phyloP scores from a whole-genome alignment of 2,797 vertebrate species.

The Rhyacichthys aspro region DNA sequence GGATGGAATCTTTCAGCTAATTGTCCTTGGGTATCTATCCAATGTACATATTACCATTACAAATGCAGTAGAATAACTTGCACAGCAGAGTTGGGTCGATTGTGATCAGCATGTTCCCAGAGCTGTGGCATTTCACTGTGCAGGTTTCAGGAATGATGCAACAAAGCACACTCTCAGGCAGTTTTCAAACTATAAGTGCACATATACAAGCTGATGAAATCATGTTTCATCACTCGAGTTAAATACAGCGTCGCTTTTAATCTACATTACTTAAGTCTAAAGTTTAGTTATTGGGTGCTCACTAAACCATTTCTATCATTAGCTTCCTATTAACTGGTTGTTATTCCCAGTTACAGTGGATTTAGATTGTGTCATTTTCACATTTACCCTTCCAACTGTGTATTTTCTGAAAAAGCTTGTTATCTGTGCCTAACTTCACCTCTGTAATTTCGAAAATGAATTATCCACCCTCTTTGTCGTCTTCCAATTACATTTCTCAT shows the following conservation, averaged over 20 bases:
- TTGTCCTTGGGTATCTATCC: constrained; percentile 50
- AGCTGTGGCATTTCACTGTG: constrained; percentile 41
- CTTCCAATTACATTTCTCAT: constrained; percentile 75
- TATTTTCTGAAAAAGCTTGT: constrained; percentile 61
- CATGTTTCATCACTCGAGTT: constrained; percentile 8
- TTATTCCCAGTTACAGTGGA: constrained; percentile 62
- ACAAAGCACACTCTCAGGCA: constrained; percentile 48
- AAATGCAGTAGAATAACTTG: constrained; percentile 56
- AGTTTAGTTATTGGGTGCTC: not conserved
- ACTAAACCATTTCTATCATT: constrained; percentile 66
- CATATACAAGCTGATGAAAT: constrained; percentile 26
- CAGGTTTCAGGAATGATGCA: constrained; percentile 47
- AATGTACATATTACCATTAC: constrained; percentile 52
- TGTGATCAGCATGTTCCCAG: constrained; percentile 37
- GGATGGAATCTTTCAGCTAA: constrained; percentile 53
- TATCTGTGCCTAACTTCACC: constrained; percentile 61
- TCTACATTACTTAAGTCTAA: not conserved
- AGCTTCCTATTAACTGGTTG: constrained; percentile 60
- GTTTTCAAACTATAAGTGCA: constrained; percentile 33
- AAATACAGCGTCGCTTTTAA: not conserved
- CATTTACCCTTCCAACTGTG: constrained; percentile 28
- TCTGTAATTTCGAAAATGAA: constrained; percentile 73
- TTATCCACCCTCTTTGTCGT: constrained; percentile 61
- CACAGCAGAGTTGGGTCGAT: constrained; percentile 31
- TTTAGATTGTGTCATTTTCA: constrained; percentile 50